These are phyloP conservation scores for Drosophila ezoana DNA, from an alignment of 2,888 invertebrate genomes.

Conservation along the genomic window DNA sequence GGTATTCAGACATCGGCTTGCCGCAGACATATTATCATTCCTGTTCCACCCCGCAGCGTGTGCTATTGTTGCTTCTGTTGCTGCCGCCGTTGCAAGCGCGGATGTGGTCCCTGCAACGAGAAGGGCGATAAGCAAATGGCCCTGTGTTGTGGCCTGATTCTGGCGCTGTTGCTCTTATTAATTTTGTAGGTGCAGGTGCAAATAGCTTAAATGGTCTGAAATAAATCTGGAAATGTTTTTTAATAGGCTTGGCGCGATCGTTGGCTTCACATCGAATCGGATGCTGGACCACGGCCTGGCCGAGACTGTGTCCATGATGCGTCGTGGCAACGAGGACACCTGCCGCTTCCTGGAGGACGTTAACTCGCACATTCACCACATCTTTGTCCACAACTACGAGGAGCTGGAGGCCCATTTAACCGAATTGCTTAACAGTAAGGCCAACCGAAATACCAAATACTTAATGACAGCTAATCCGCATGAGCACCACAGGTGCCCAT, in stretches of 20 bases:
- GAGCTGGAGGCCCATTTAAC: slow-evolving; percentile 89
- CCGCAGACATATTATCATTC: no score
- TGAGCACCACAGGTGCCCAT: slow-evolving; percentile 83
- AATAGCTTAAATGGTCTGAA: neutral
- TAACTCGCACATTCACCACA: slow-evolving; percentile 88
- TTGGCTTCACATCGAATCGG: slow-evolving; percentile 95
- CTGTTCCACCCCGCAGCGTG: slow-evolving; percentile 53
- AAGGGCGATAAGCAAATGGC: slow-evolving; percentile 90
- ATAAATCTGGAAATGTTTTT: no score
- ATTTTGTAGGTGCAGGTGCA: slow-evolving; percentile 88
- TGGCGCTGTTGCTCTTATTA: slow-evolving; percentile 91
- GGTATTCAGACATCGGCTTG: no score
- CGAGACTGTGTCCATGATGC: slow-evolving; percentile 87
- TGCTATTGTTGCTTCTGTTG: slow-evolving; percentile 91
- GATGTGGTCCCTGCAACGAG: slow-evolving; percentile 92
- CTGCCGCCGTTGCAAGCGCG: slow-evolving; percentile 92
- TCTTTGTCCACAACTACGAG: slow-evolving; percentile 90
- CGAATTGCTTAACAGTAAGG: slow-evolving; percentile 88
- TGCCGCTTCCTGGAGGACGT: slow-evolving; percentile 89
- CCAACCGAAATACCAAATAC: no score
- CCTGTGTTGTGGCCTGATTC: slow-evolving; percentile 85
- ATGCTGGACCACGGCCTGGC: slow-evolving; percentile 90
- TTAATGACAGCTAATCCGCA: neutral
- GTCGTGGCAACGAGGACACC: slow-evolving; percentile 88
- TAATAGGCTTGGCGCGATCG: slow-evolving; percentile 95